Evolutionary conservation across 2,113 vertebrate genomes (phyloP).

Genomic region (Xyrauchen texanus): DNA sequence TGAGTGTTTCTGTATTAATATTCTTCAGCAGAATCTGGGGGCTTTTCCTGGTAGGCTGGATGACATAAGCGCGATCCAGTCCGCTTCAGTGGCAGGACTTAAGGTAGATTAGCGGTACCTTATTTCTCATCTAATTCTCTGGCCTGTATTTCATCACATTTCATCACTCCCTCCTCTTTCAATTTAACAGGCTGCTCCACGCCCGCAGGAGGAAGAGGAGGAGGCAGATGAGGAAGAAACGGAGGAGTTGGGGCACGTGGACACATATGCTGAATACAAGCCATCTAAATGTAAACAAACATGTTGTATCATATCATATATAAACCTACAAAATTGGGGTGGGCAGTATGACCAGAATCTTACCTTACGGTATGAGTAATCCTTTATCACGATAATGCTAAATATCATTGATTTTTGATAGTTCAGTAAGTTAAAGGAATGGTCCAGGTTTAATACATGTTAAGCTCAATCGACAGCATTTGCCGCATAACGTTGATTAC

Average conservation of each 20-base stretch:
- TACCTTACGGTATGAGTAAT: no score
- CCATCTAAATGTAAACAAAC: slow-evolving; percentile 89
- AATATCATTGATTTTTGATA: no score
- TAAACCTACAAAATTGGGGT: no score
- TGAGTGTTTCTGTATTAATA: neutral
- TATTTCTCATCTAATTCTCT: neutral
- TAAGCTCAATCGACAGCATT: no score
- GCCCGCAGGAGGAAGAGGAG: slow-evolving; percentile 85
- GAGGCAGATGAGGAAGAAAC: slow-evolving; percentile 89
- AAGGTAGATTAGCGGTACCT: slow-evolving; percentile 77
- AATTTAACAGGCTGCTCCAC: slow-evolving; percentile 53
- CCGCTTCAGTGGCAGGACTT: slow-evolving; percentile 82
- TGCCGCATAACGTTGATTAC: no score
- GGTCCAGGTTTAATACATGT: no score
- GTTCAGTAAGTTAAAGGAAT: no score
- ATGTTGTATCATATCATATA: no score
- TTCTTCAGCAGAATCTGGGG: slow-evolving; percentile 64
- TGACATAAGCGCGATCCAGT: slow-evolving; percentile 71
- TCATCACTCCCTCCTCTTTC: neutral
- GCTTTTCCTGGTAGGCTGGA: slow-evolving; percentile 78
- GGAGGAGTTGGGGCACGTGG: slow-evolving; percentile 89
- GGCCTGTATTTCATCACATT: neutral
- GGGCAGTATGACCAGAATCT: no score
- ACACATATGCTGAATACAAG: slow-evolving; percentile 95
- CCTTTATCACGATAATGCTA: no score